Base-by-base conservation (phyloP, 2,113 vertebrate genomes). In the Callionymus lyra region DNA sequence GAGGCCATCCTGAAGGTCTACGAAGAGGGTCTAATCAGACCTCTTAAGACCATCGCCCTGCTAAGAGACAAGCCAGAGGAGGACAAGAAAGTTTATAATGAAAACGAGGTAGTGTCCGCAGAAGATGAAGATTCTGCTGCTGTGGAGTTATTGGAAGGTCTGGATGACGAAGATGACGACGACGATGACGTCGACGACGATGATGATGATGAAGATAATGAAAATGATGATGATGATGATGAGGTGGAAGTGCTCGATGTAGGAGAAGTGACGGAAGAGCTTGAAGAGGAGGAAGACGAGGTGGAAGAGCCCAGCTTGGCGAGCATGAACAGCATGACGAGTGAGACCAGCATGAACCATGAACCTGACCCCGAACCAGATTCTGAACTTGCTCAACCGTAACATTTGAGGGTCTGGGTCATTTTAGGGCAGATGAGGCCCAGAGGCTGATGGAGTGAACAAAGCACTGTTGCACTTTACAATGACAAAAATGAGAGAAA, bases 391-490 rank as follows among this genome's bases (percentile, higher is more conserved):
- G 35, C 53, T 12, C 51, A 76, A 48, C 67, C 53, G 16, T 76
- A 70, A 76, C 51, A 1, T 44, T 44, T 65, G 67, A 68, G 44
- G 49, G 33, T 3, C 3, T 35, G 32, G 18, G 19, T 56, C 47
- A 39, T 17, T 43, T 57, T 10, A 84, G 86, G 48, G 42, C 45
- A 48, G 58, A 51, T 10, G 48, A 47, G 44, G 48, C 45, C 38
- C 33, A 39, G 51, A 2, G 58, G 38, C 38, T 69, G 65, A 65
- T 61, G 59, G 68, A 77, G 85, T 85, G 86, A 89, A 92, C 82
- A 89, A 91, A 92, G 94, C 94, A 98, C 94, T 97, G 84, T 90
- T 94, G 94, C 93, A 98, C 94, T 98, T 98, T 98, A 97, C 58
- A 83, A 89, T 89, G 81, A 84, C 74, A 76, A 87, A 77, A 74